phyloP scores from a whole-genome alignment of 2,888 invertebrate species.

The Invenusta paracnida region DNA sequence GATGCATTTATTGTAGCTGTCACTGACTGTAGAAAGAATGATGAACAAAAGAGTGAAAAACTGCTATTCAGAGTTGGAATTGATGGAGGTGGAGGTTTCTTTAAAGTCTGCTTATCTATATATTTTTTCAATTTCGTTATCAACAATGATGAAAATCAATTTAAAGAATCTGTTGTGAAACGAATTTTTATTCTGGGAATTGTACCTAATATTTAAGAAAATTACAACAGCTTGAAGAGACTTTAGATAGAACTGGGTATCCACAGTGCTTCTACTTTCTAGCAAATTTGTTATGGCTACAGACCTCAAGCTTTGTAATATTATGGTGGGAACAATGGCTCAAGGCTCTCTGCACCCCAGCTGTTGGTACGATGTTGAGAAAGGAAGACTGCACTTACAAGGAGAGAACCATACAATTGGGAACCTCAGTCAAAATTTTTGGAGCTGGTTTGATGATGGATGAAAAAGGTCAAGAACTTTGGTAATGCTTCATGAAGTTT shows the following conservation, averaged over 20 bases:
- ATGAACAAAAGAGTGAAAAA: not conserved
- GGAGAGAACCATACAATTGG: not conserved
- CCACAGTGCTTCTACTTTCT: too few relatives aligned
- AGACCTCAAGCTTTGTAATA: not conserved
- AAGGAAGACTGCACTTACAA: not conserved
- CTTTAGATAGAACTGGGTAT: not conserved
- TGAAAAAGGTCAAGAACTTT: not conserved
- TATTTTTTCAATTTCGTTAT: too few relatives aligned
- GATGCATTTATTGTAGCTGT: not conserved
- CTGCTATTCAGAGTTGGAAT: not conserved
- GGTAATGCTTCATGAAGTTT: not conserved
- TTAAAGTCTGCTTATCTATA: not conserved
- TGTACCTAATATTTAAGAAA: not conserved
- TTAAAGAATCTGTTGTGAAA: not conserved
- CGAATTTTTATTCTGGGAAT: not conserved
- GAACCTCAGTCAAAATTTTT: not conserved
- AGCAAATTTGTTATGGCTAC: too few relatives aligned
- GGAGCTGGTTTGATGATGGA: not conserved
- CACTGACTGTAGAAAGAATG: not conserved
- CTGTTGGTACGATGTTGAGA: slow-evolving; percentile 8
- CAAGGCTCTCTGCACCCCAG: not conserved
- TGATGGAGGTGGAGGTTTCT: too few relatives aligned
- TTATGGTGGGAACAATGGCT: slow-evolving; percentile 7
- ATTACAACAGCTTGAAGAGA: slow-evolving; percentile 2
- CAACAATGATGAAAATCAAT: not conserved